phyloP scores from a whole-genome alignment of 30 jellyfish, hydroid and myxozoan genomes.

The Aurelia coerulea region DNA sequence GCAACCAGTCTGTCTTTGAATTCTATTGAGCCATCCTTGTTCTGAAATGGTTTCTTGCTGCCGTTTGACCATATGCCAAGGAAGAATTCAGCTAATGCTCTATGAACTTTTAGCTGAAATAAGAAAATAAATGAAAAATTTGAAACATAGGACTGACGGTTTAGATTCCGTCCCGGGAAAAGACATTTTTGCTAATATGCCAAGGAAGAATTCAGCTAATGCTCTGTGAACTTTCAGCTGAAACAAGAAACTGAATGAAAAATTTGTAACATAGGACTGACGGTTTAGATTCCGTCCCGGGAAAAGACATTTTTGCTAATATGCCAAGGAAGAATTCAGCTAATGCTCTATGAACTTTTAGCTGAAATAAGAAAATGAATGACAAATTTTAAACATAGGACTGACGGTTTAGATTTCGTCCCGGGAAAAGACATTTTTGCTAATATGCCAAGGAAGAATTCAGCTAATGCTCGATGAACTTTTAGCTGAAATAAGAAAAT shows the following conservation, averaged over 20 bases:
- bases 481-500: conserved; percentile 10
- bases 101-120: conserved; percentile 22
- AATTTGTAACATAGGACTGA: too few species aligned
- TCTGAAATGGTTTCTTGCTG: conserved; percentile 50
- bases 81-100: conserved; percentile 67
- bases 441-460: conserved; percentile 75
- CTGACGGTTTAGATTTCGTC: too few species aligned
- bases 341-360: conserved; percentile 21
- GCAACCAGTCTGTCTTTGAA: conserved; percentile 68
- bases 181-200: conserved; percentile 10
- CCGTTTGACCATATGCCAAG: conserved; percentile 83
- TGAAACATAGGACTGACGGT: too few species aligned
- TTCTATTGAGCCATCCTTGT: conserved; percentile 42
- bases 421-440: too few species aligned
- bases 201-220: conserved; percentile 75
- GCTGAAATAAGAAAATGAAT: conserved; percentile 5
- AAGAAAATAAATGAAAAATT: background rate
- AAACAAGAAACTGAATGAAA: background rate
- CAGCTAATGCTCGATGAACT: conserved; percentile 45
- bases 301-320: background rate
- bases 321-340: conserved; percentile 81
- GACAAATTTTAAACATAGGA: too few species aligned
- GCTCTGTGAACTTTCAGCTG: conserved; percentile 34
- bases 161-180: too few species aligned
- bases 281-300: too few species aligned